phyloP scores from a whole-genome alignment of 2,113 vertebrate species.

The Copsychus sechellarum region DNA sequence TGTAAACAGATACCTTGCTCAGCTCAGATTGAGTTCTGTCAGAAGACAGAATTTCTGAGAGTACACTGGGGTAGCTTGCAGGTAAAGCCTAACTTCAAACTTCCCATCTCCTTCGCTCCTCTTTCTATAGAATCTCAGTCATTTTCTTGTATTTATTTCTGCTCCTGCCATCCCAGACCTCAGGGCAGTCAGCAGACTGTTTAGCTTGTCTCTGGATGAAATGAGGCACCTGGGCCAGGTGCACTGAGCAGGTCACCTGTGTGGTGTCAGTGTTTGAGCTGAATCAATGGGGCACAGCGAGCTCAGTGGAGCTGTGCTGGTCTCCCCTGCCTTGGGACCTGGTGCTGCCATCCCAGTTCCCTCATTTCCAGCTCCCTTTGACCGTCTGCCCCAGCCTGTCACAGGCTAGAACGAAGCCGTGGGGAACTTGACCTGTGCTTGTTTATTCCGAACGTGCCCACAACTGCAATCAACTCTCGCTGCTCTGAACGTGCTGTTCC shows the following conservation, averaged over 20 bases:
- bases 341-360: neutral
- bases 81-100: neutral
- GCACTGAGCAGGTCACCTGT: neutral
- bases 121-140: neutral
- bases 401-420: neutral
- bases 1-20: neutral
- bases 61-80: fast-evolving
- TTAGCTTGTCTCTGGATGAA: neutral
- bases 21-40: neutral
- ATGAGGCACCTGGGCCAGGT: neutral
- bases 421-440: slow-evolving; percentile 36
- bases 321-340: neutral
- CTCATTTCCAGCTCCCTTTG: neutral
- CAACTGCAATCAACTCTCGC: neutral
- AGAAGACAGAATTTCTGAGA: neutral
- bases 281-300: neutral
- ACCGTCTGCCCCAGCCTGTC: neutral
- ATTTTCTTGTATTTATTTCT: neutral
- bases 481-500: neutral
- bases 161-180: neutral
- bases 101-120: neutral
- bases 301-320: neutral
- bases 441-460: slow-evolving; percentile 17
- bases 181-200: neutral
- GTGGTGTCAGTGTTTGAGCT: neutral